phyloP scores from a whole-genome alignment of 2,113 vertebrate genomes.

The Rhinoderma darwinii region DNA sequence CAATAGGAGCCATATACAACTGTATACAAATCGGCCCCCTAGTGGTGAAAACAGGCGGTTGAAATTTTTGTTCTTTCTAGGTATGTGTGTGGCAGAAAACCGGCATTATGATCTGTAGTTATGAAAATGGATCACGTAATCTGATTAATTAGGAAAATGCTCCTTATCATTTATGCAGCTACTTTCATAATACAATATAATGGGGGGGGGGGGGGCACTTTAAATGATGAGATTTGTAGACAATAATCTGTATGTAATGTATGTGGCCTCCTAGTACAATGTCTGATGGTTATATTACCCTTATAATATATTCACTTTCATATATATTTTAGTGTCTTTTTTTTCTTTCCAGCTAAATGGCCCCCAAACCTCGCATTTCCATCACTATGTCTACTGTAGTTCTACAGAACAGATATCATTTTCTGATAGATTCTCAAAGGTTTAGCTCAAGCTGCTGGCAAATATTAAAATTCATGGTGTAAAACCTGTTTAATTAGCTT shows the following conservation, averaged over 20 bases:
- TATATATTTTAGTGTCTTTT: neutral
- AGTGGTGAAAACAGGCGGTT: no score
- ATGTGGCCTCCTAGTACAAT: no score
- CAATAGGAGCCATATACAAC: no score
- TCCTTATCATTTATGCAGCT: no score
- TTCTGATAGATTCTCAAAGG: constrained; percentile 22
- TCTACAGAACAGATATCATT: neutral
- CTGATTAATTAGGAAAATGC: no score
- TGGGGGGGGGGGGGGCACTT: no score
- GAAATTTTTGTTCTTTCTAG: no score
- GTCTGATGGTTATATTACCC: neutral
- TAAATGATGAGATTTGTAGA: neutral
- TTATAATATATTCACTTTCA: neutral
- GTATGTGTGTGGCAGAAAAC: no score
- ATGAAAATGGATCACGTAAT: no score
- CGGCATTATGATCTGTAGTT: no score
- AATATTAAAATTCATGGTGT: constrained; percentile 41
- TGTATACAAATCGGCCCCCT: no score
- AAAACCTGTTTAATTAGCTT: constrained; percentile 55
- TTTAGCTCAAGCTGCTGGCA: constrained; percentile 17
- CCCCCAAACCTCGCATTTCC: neutral
- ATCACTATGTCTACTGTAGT: neutral
- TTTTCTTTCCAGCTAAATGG: neutral
- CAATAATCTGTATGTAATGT: neutral
- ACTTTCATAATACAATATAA: no score